These are phyloP conservation scores for Meda fulgida DNA, from an alignment of 2,797 vertebrate species.

Conservation along the genomic window DNA sequence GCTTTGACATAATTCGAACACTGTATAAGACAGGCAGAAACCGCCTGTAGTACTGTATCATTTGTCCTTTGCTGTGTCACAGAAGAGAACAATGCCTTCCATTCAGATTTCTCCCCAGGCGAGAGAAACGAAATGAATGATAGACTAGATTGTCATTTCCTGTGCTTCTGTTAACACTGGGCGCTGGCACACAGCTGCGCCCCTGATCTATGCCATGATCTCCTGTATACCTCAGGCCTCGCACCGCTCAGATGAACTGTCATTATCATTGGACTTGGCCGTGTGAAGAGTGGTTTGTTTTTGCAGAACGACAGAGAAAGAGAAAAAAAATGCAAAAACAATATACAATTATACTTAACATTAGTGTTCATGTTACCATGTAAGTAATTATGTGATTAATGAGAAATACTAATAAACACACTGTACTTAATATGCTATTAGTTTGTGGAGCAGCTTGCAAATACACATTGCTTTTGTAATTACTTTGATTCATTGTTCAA, in stretches of 20 bases:
- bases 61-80: constrained; percentile 25
- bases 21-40: neutral
- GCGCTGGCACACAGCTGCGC: constrained; percentile 29
- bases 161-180: constrained; percentile 35
- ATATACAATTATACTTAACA: neutral
- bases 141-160: constrained; percentile 46
- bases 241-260: neutral
- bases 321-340: no score
- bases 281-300: constrained; percentile 22
- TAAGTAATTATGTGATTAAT: neutral
- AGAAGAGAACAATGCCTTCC: constrained; percentile 4
- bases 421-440: constrained; percentile 4
- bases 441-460: neutral
- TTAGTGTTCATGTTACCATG: constrained; percentile 1
- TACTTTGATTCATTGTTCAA: constrained; percentile 27
- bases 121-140: constrained; percentile 9
- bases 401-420: constrained; percentile 4
- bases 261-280: neutral
- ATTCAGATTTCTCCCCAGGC: constrained; percentile 37
- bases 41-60: neutral
- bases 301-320: neutral
- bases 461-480: constrained; percentile 13
- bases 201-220: constrained; percentile 28
- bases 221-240: constrained; percentile 14
- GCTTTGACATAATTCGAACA: neutral